Evolutionary conservation across 2,113 vertebrate species (phyloP), one percentile per base, ranked within the genome.

Genomic region (Pelecanus crispus): DNA sequence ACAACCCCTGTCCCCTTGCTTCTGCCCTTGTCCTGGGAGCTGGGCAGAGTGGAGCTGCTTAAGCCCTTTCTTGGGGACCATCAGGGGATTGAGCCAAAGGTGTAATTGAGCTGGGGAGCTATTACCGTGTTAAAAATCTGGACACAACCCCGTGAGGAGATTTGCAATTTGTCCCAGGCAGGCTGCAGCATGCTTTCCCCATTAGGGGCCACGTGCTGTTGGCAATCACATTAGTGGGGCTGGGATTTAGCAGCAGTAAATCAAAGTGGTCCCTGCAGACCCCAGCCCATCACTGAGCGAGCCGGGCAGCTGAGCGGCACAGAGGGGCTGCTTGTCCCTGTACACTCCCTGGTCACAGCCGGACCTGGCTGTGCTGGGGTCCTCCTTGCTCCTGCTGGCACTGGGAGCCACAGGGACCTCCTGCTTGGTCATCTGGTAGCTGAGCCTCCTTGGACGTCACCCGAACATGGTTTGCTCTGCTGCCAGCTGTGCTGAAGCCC

Each of bases 151-250:
- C 1, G 0, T 95, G 96, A 97, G 32, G 13, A 88, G 94, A 95
- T 97, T 97, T 96, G 93, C 90, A 95, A 94, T 96, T 96, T 92
- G 95, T 94, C 94, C 95, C 91, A 83, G 91, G 87, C 94, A 96
- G 94, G 89, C 95, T 94, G 85, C 92, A 72, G 88, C 8, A 31
- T 79, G 38, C 85, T 86, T 82, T 90, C 88, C 86, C 93, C 90
- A 81, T 95, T 88, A 95, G 90, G 90, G 38, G 31, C 92, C 6
- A 17, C 16, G 38, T 83, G 88, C 56, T 10, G 28, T 40, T 73
- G 66, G 77, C 87, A 95, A 95, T 95, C 84, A 80, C 79, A 80
- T 97, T 95, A 96, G 83, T 25, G 75, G 90, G 95, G 58, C 87
- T 3, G 19, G 92, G 93, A 84, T 94, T 95, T 90, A 96, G 62